Conservation (phyloP, 2,888 invertebrate species). For the Epinotia brunnichana region DNA sequence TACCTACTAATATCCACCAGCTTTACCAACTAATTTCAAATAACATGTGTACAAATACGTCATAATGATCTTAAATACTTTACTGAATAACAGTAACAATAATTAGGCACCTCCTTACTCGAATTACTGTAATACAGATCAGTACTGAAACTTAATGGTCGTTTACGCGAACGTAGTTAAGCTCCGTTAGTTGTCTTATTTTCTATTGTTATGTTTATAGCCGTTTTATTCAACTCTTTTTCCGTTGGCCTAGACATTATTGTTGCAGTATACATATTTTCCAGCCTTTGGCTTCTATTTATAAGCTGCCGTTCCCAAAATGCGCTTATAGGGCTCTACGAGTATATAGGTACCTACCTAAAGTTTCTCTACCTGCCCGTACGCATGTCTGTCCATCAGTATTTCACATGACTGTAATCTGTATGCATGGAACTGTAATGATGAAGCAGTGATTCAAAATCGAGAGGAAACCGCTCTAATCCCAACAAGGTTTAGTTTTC, state of each 20-base stretch:
- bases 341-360: no score
- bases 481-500: no score
- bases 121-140: background rate
- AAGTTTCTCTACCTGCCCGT: no score
- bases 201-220: background rate
- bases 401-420: background rate
- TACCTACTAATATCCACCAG: background rate
- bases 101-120: background rate
- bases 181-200: slow-evolving; percentile 1
- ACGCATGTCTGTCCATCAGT: background rate
- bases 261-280: background rate
- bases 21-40: background rate
- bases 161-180: background rate
- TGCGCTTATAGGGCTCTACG: no score
- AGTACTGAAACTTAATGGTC: background rate
- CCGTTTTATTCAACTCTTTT: background rate
- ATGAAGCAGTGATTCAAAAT: no score
- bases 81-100: background rate
- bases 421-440: no score
- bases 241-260: background rate
- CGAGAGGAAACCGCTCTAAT: no score
- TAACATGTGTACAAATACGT: background rate
- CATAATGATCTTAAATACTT: background rate
- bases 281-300: background rate
- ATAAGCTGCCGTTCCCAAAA: background rate